Percentiles rank a stretch among this genome's conserved stretches.
Evolutionary conservation across 2,797 vertebrate genomes (phyloP).

Genomic region (Gambelia wislizenii): DNA sequence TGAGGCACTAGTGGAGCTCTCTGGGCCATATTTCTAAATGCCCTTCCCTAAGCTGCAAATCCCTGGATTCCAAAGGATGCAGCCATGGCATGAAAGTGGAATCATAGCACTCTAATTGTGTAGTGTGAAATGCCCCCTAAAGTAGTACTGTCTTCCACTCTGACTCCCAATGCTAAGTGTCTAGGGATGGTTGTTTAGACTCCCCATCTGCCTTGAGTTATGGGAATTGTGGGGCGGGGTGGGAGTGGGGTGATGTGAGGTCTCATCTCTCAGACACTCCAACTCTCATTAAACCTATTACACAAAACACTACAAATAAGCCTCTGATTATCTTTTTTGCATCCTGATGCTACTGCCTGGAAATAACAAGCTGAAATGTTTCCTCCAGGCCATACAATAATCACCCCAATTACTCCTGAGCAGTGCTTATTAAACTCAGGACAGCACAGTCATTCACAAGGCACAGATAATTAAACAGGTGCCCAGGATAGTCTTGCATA

Average conservation of each 20-base stretch:
- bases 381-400: constrained; percentile 68
- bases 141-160: not conserved
- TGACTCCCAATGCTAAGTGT: not conserved
- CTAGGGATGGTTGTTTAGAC: not conserved
- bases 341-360: constrained; percentile 69
- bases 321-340: constrained; percentile 62
- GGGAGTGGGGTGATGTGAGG: not conserved
- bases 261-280: constrained; percentile 51
- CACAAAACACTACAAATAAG: constrained; percentile 71
- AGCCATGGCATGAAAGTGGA: no score
- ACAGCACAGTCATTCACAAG: constrained; percentile 63
- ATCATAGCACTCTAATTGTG: no score
- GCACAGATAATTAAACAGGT: constrained; percentile 73
- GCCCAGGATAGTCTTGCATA: constrained; percentile 20
- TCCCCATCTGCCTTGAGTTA: not conserved
- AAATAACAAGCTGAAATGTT: constrained; percentile 71
- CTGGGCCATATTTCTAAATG: no score
- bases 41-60: no score
- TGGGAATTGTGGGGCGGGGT: constrained; percentile 2
- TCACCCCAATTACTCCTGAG: constrained; percentile 72
- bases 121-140: not conserved
- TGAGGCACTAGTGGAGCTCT: no score
- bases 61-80: no score
- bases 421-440: constrained; percentile 69
- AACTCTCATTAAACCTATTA: constrained; percentile 59